Evolutionary conservation across 2,797 vertebrate genomes (phyloP).

Genomic region (Sebastes aleutianus): DNA sequence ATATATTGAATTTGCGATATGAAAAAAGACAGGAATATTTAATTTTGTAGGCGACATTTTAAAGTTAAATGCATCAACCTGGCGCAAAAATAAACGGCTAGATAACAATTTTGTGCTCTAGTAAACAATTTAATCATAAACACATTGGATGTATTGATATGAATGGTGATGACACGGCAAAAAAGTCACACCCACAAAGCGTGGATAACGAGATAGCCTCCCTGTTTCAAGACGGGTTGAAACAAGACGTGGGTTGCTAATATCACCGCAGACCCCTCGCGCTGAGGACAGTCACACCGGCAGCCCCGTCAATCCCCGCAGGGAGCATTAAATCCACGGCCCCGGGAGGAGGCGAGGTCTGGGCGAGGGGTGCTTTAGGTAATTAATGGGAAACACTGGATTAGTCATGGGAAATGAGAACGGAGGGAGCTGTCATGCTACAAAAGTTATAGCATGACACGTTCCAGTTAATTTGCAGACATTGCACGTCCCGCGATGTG

Average conservation of each 20-base stretch:
- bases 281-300: no score
- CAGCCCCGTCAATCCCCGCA: no score
- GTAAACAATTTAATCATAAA: neutral
- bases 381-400: neutral
- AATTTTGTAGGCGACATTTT: neutral
- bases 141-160: neutral
- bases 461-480: no score
- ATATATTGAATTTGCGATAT: neutral
- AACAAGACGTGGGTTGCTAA: no score
- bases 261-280: no score
- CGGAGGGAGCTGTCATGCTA: no score
- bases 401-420: neutral
- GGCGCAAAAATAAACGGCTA: neutral
- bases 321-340: neutral
- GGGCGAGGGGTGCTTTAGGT: neutral
- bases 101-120: neutral
- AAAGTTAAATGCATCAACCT: neutral
- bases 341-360: neutral
- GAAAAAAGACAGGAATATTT: neutral
- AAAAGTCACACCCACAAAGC: no score
- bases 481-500: no score
- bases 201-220: no score
- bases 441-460: no score
- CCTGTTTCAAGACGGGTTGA: no score
- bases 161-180: neutral